Base-by-base conservation (phyloP, 1,140 invertebrate genomes). In the Hyles vespertilio region DNA sequence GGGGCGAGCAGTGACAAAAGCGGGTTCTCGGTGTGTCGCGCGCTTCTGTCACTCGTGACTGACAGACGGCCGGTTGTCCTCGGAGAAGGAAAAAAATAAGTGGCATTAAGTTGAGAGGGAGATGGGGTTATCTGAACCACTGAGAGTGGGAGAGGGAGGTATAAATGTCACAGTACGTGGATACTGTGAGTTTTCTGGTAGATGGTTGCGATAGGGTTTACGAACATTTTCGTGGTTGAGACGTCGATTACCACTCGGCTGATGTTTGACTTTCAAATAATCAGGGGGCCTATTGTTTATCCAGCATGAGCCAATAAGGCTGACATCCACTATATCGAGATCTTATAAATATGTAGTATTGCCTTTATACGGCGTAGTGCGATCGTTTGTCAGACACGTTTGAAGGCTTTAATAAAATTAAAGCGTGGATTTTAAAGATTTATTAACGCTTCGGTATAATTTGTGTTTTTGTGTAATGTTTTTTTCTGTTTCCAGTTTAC, bases 191-290 rank as follows among this genome's bases (percentile, higher is more conserved):
- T 76, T 70, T 69, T 65, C 62, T 70, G 70, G 69, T 67, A 59
- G 71, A 77, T 73, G 56, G 61, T 69, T 48, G 67, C 69, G 61
- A 77, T 67, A 77, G 76, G 48, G 70, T 68, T 66, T 69, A 72
- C 76, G 67, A 75, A 74, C 67, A 67, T 76, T 78, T 74, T 74
- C 64, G 81, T 79, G 74, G 71, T 83, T 81, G 77, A 83, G 77
- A 81, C 72, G 76, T 82, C 79, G 77, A 85, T 85, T 84, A 81
- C 81, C 70, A 59, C 60, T 56, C 50, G 59, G 55, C 54, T 72
- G 69, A 74, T 81, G 71, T 74, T 85, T 81, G 79, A 82, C 76
- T 83, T 85, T 82, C 76, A 82, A 85, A 82, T 85, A 75, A 68
- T 68, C 59, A 67, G 59, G 52, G 65, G 57, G 65, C 59, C 70